Evolutionary conservation across 2,113 vertebrate species (phyloP).

Genomic region (Ceratotherium simum): DNA sequence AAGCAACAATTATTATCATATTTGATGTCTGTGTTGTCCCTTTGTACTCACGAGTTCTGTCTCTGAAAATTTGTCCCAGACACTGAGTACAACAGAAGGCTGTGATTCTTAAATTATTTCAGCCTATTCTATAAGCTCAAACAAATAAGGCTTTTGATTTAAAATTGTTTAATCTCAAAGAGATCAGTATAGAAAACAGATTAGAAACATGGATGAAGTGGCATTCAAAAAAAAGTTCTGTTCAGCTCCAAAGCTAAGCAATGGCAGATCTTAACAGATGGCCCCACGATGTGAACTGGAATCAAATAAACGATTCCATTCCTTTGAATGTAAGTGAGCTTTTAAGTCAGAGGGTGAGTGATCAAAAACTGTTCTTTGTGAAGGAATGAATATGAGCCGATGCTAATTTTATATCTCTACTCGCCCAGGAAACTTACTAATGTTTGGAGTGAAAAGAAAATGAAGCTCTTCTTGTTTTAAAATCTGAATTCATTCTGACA

Average conservation of each 20-base stretch:
- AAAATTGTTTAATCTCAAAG: constrained; percentile 1
- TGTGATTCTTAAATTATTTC: constrained; percentile 71
- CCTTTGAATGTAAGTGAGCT: constrained; percentile 51
- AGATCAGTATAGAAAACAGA: constrained; percentile 40
- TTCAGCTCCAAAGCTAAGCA: constrained; percentile 26
- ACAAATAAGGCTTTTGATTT: constrained; percentile 67
- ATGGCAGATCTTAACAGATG: not conserved
- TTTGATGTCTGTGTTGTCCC: constrained; percentile 55
- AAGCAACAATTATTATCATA: constrained; percentile 16
- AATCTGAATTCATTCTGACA: constrained; percentile 18
- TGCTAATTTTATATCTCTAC: constrained; percentile 55
- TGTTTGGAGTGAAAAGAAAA: not conserved
- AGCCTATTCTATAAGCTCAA: constrained; percentile 60
- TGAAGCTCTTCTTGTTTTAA: not conserved
- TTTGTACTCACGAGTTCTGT: constrained; percentile 43
- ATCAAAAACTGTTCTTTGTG: constrained; percentile 61
- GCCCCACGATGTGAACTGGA: not conserved
- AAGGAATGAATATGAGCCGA: constrained; percentile 36
- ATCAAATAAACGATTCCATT: not conserved
- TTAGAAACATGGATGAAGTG: not conserved
- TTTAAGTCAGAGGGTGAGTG: constrained; percentile 34
- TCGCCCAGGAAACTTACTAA: constrained; percentile 38
- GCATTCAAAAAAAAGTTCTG: constrained; percentile 14
- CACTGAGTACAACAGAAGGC: not conserved
- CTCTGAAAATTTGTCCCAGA: constrained; percentile 39